Evolutionary conservation across 1,140 invertebrate genomes (phyloP), one percentile per base, ranked within the genome.

Genomic region (Camponotus pennsylvanicus): DNA sequence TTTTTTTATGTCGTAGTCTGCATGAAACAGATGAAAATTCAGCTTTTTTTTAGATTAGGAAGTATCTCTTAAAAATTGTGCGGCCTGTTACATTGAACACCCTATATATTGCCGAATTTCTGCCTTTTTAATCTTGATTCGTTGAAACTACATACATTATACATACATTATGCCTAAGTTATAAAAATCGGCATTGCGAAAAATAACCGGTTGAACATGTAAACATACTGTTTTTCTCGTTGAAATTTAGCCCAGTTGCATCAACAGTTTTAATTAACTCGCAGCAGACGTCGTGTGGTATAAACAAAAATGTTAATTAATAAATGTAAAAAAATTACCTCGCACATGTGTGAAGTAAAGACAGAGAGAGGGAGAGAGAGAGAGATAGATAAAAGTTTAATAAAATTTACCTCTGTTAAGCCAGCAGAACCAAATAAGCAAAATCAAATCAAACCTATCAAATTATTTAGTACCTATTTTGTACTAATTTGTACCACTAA

Each of bases 191-290:
- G 13, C 15, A 7, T 18, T 2, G 13, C n/a, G 73, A 76, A 76
- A 59, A 76, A 76, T 37, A 61, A 15, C 18, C n/a, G 52, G 4
- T 13, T 42, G 21, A n/a, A 27, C 73, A 21, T 15, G 55, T 45
- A 78, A 78, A 78, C 61, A 49, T 49, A 27, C 37, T n/a, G 40
- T n/a, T 34, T 7, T 18, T 13, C n/a, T 21, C 32, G n/a, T 61
- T 3, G 27, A 8, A 61, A 66, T 42, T 78, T n/a, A 45, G 6
- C 21, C 27, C 9, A 78, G 42, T 66, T 78, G 42, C 40, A 49
- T 42, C 57, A 76, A 61, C 34, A 32, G 18, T 15, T 78, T 78
- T 45, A 78, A 78, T 78, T 78, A 78, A 78, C 27, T 66, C 40
- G 18, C 40, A 40, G 37, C 75, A 27, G 21, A 9, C 40, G 32